Evolutionary conservation across 2,797 vertebrate genomes (phyloP), one percentile per base, ranked within the genome.

Genomic region (Spheniscus humboldti): DNA sequence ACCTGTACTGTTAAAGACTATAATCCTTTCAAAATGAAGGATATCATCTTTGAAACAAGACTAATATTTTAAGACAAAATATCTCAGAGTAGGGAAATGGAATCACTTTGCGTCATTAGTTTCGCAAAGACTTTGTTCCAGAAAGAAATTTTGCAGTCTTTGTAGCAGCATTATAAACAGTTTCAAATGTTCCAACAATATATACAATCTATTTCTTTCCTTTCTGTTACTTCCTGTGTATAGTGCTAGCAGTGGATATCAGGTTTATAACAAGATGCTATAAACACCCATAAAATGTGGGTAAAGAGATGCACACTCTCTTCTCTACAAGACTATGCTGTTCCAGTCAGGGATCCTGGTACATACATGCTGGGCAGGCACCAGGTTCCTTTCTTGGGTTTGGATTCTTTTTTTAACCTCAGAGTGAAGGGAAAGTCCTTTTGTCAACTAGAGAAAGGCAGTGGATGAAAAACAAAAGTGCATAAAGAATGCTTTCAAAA

Each of bases 351-450:
- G 23, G 9, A 23, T 90, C 7, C 8, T 55, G 24, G 23, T 59
- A 62, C 4, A 39, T 55, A 17, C 0, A 11, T 0, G 1, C 30
- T 39, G 8, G 4, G 4, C 33, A 31, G 55, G 13, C 11, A 68
- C 4, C 6, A 75, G 2, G 18, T 73, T 64, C 7, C 16, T 14
- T 56, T 57, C 43, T 23, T 60, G 18, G 18, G 6, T 77, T 77
- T n/a, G 27, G 9, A 11, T 24, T 41, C 24, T 19, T 52, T 57
- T 74, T 91, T 81, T 64, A 86, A 28, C 19, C 35, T 30, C 33
- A 55, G 28, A 48, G 13, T 60, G 11, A 45, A 68, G 19, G 4
- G 5, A 53, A 71, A 33, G 20, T 68, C 9, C 8, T 78, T 84
- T 48, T 41, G 19, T 53, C 17, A 69, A 1, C 11, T n/a, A 57